Percentiles rank a stretch among this genome's conserved stretches.
Evolutionary conservation across 2,888 invertebrate genomes (phyloP).

Genomic region (Endomychus coccineus): DNA sequence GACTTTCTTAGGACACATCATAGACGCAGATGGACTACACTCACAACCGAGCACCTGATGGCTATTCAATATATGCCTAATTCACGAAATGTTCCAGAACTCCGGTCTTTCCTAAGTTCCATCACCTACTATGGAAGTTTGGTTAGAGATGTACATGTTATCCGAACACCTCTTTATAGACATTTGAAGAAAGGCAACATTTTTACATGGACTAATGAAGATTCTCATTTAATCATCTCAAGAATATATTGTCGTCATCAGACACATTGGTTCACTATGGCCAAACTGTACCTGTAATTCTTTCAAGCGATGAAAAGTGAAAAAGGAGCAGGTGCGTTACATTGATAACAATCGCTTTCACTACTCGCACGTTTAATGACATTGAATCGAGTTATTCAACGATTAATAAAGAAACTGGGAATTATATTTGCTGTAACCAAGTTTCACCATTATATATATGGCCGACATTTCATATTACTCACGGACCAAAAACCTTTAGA

Average conservation of each 20-base stretch:
- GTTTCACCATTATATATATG: conserved; percentile 13
- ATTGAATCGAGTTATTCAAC: conserved; percentile 12
- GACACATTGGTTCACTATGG: conserved; percentile 18
- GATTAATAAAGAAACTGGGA: conserved; percentile 12
- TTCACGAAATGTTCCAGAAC: conserved; percentile 13
- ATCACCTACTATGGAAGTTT: conserved; percentile 18
- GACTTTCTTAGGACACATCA: conserved; percentile 17
- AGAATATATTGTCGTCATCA: conserved; percentile 13
- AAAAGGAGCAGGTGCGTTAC: conserved; percentile 5
- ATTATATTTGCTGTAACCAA: conserved; percentile 11
- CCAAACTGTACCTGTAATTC: conserved; percentile 8
- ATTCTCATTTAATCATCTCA: conserved; percentile 16
- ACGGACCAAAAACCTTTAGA: conserved; percentile 15
- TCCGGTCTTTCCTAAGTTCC: conserved; percentile 18
- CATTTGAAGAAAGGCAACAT: conserved; percentile 14
- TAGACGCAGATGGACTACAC: conserved; percentile 18
- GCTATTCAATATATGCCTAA: conserved; percentile 15
- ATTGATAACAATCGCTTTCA: too few relatives aligned
- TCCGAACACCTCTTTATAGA: conserved; percentile 16
- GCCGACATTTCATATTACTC: conserved; percentile 7
- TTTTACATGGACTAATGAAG: conserved; percentile 14
- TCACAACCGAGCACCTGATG: conserved; percentile 12
- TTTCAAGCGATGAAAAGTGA: conserved; percentile 14
- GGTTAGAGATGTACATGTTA: conserved; percentile 15
- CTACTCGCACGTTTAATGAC: conserved; percentile 13